These are phyloP conservation scores for Salpingus planirostris DNA, from an alignment of 2,888 invertebrate genomes.

Conservation along the genomic window DNA sequence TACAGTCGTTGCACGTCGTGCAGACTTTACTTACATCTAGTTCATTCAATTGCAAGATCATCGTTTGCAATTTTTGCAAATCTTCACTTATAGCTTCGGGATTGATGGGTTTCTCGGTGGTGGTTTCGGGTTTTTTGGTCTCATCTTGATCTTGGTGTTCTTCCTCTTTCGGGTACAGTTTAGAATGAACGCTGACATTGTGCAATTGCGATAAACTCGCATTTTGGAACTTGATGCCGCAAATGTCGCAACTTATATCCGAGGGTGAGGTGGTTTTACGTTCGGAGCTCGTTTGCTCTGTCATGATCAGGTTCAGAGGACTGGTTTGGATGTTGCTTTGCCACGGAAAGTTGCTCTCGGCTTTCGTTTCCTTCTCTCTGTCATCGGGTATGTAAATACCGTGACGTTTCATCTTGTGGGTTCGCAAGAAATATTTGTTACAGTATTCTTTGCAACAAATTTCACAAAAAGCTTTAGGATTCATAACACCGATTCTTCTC, in stretches of 20 bases:
- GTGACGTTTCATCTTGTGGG: constrained; percentile 90
- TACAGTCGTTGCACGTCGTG: constrained; percentile 57
- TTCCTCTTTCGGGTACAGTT: constrained; percentile 23
- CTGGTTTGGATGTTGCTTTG: constrained; percentile 55
- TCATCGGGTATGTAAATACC: constrained; percentile 65
- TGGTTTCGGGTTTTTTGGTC: constrained; percentile 8
- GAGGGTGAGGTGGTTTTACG: constrained; percentile 42
- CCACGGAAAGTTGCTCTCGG: constrained; percentile 31
- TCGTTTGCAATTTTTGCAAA: constrained; percentile 79
- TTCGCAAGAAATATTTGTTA: constrained; percentile 85
- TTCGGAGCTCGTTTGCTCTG: constrained; percentile 53
- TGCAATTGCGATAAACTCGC: constrained; percentile 39
- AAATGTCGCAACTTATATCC: constrained; percentile 45
- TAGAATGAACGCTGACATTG: constrained; percentile 36
- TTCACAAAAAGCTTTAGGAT: constrained; percentile 88
- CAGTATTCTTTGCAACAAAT: constrained; percentile 89
- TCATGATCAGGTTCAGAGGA: constrained; percentile 69
- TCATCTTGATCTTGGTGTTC: constrained; percentile 31
- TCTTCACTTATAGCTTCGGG: constrained; percentile 70
- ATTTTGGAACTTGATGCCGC: constrained; percentile 47
- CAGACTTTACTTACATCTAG: constrained; percentile 53
- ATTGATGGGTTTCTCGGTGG: constrained; percentile 32
- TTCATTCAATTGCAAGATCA: constrained; percentile 82
- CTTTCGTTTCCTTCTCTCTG: constrained; percentile 37
- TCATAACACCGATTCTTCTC: constrained; percentile 68